Base-by-base conservation (phyloP, 2,888 invertebrate genomes). In the Eupithecia centaureata region DNA sequence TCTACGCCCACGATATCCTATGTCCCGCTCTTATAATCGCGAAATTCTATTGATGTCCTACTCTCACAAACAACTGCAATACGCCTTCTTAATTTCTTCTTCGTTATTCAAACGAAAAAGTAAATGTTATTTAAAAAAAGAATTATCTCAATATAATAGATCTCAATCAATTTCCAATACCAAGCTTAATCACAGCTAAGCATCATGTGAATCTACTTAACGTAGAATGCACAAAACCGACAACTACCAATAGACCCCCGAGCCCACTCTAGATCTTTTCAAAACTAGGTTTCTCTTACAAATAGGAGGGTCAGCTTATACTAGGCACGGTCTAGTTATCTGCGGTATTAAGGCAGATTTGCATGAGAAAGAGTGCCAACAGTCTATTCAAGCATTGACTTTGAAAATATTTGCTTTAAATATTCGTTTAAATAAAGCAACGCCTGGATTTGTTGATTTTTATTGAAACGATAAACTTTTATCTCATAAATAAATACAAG, bases 321-420 rank as follows among this genome's bases (percentile, higher is more conserved):
- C 30, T 79, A 77, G 82, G 51, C 68, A 70, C 33, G 63, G 47
- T 38, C 62, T 65, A 61, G 67, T 69, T 78, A 79, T 78, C 73
- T 73, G 73, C 68, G 71, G 77, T 79, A 77, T 78, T 77, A 75
- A 32, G 75, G 68, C 67, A 70, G 69, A 85, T 85, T 85, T 83
- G 82, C 84, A 84, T 85, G 76, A 80, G 77, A 84, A 84, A 85
- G 82, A 80, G 81, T 73, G 75, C 76, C 74, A 77, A 75, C 76
- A 72, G 76, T 71, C 75, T 79, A 80, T 79, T 80, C 76, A 75
- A 75, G 47, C 72, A 75, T 75, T 73, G 74, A 65, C 66, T 71
- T 54, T 67, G 76, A 74, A 76, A 79, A 79, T 73, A 74, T 82
- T 82, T 77, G 76, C 71, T 73, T 77, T 77, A 65, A 73, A 73